Conservation (phyloP, 2,113 vertebrate species). For the Ctenodactylus gundi region DNA sequence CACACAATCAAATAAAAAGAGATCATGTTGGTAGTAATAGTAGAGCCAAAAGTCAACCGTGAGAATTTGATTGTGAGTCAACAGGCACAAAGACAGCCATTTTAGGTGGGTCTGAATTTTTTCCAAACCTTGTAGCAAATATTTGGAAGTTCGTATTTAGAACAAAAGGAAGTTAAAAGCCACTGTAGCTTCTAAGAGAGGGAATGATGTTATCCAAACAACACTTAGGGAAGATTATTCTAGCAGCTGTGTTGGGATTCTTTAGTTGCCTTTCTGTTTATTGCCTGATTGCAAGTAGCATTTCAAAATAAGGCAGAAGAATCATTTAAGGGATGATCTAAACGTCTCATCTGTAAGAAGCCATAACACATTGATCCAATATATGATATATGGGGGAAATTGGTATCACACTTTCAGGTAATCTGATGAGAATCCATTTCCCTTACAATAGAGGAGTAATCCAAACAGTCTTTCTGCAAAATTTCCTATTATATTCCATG, state of each 20-base stretch:
- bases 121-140: slow-evolving; percentile 38
- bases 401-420: slow-evolving; percentile 20
- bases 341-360: slow-evolving; percentile 35
- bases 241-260: slow-evolving; percentile 69
- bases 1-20: neutral
- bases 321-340: slow-evolving; percentile 37
- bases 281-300: slow-evolving; percentile 71
- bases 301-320: slow-evolving; percentile 63
- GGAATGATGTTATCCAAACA: slow-evolving; percentile 70
- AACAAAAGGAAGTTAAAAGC: slow-evolving; percentile 66
- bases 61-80: neutral
- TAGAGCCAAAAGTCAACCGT: neutral
- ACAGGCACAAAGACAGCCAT: neutral
- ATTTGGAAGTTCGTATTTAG: slow-evolving; percentile 40
- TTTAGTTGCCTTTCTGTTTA: slow-evolving; percentile 66
- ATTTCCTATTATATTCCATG: neutral
- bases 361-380: neutral
- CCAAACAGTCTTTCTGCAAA: neutral
- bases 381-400: slow-evolving; percentile 10
- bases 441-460: neutral
- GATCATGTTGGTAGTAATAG: neutral
- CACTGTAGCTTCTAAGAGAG: slow-evolving; percentile 52
- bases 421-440: neutral
- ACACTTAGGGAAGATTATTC: slow-evolving; percentile 67
- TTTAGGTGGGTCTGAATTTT: slow-evolving; percentile 41